Evolutionary conservation across 1,140 invertebrate genomes (phyloP), one percentile per base, ranked within the genome.

Genomic region (Helicoverpa zea): DNA sequence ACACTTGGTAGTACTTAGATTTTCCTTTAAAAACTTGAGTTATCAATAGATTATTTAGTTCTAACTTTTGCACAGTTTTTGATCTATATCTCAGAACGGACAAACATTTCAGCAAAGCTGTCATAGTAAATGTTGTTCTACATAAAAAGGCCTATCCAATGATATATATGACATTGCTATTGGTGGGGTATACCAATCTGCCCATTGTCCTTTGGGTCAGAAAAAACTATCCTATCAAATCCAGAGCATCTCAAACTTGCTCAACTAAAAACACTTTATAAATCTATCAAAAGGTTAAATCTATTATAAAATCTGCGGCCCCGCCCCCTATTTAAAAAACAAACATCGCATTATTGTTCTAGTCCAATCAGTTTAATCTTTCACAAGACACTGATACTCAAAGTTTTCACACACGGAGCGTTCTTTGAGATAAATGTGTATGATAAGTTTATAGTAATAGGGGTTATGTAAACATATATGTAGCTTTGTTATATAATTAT

Each of bases 401-500:
- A 56, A 74, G n/a, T 43, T 58, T 74, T 74, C 72, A 74, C 72
- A 74, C 72, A 74, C 72, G 30, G 59, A 59, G 43, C 30, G 70
- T 56, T 74, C 30, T 83, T 85, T 78, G 80, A 90, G 89, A 91
- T 90, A 86, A 88, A 89, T 88, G 87, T 78, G n/a, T 49, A 4
- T n/a, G 76, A 88, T 89, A 90, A 90, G 87, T 68, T 52, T 16
- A 64, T 51, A 52, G 68, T 30, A 72, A 51, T 72, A 10, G 43
- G 49, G 77, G 82, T 83, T 90, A 83, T 87, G 85, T 88, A 92
- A 92, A 92, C 89, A 91, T 88, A 9, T 43, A 43, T 43, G 35
- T 43, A 82, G 83, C 89, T 91, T 90, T 91, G 87, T 88, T 91
- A 83, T 82, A 84, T 89, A 88, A 91, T 91, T 82, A 79, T 77